Percentiles rank a stretch among this genome's conserved stretches.
Conservation (phyloP, 2,888 invertebrate species). For the Maniola hyperantus region DNA sequence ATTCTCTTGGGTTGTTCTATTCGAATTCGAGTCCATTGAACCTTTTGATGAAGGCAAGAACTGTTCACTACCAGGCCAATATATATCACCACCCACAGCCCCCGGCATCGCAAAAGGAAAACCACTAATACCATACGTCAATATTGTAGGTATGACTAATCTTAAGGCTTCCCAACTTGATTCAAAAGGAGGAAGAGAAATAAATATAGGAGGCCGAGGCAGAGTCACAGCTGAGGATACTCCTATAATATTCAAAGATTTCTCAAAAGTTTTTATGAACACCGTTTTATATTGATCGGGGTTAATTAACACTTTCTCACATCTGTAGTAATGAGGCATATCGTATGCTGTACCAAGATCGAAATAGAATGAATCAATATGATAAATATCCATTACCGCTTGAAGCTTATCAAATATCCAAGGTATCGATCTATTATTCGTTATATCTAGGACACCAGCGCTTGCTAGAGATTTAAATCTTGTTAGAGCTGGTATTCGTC, state of each 20-base stretch:
- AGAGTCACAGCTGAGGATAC: slow-evolving; percentile 91
- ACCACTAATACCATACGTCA: slow-evolving; percentile 94
- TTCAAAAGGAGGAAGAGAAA: slow-evolving; percentile 92
- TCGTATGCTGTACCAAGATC: slow-evolving; percentile 92
- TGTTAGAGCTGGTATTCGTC: slow-evolving; percentile 91
- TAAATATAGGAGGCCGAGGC: slow-evolving; percentile 93
- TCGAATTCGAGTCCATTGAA: slow-evolving; percentile 54
- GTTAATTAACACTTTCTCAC: slow-evolving; percentile 87
- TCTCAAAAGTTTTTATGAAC: slow-evolving; percentile 85
- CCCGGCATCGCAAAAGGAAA: slow-evolving; percentile 97
- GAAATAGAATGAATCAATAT: slow-evolving; percentile 92
- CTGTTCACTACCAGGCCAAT: slow-evolving; percentile 83
- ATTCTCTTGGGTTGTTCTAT: slow-evolving; percentile 66
- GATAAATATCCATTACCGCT: slow-evolving; percentile 86
- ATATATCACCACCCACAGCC: slow-evolving; percentile 95
- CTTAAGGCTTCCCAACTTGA: slow-evolving; percentile 94
- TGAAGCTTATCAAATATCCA: slow-evolving; percentile 91
- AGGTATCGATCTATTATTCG: slow-evolving; percentile 89
- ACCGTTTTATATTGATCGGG: slow-evolving; percentile 92
- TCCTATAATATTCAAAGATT: slow-evolving; percentile 87
- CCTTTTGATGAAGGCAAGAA: slow-evolving; percentile 80
- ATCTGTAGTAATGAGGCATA: slow-evolving; percentile 93
- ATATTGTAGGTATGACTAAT: slow-evolving; percentile 92
- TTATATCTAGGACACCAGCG: slow-evolving; percentile 93
- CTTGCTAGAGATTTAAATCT: slow-evolving; percentile 91